phyloP scores from a whole-genome alignment of 2,888 invertebrate genomes.

The Junonia oenone region DNA sequence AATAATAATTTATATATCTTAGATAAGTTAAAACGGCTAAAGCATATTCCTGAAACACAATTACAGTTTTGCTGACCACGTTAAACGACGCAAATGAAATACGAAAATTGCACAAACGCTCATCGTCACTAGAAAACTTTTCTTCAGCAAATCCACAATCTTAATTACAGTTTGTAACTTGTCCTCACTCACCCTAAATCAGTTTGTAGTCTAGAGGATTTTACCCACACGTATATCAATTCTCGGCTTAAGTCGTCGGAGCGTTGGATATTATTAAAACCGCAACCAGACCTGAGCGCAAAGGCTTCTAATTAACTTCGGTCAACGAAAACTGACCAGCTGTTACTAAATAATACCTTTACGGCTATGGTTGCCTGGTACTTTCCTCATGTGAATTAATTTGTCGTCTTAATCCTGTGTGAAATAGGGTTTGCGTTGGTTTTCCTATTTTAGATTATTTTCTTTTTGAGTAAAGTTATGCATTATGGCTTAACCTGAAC shows the following conservation, averaged over 20 bases:
- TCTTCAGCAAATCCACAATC: background rate
- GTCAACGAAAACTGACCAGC: slow-evolving; percentile 50
- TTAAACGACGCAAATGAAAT: too few species aligned
- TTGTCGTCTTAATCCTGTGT: background rate
- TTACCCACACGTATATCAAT: slow-evolving; percentile 49
- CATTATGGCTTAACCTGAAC: too few species aligned
- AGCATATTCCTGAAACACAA: too few species aligned
- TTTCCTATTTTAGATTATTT: too few species aligned
- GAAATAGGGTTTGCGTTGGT: background rate
- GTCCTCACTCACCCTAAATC: slow-evolving; percentile 8
- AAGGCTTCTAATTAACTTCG: slow-evolving; percentile 67
- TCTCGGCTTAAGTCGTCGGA: slow-evolving; percentile 43
- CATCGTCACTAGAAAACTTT: background rate
- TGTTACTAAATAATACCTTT: slow-evolving; percentile 50
- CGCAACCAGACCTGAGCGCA: slow-evolving; percentile 48
- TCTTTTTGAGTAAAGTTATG: too few species aligned
- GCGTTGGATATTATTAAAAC: slow-evolving; percentile 65
- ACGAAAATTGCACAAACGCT: background rate
- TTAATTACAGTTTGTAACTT: slow-evolving; percentile 2
- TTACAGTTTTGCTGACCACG: too few species aligned
- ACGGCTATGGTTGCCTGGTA: slow-evolving; percentile 43
- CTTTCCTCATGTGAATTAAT: slow-evolving; percentile 2
- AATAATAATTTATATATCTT: too few species aligned
- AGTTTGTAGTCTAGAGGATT: slow-evolving; percentile 22
- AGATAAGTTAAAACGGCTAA: too few species aligned